A percentile compares a stretch with the other conserved stretches of the same genome.
phyloP scores from a whole-genome alignment of 2,888 invertebrate genomes.

The Diploptera punctata region DNA sequence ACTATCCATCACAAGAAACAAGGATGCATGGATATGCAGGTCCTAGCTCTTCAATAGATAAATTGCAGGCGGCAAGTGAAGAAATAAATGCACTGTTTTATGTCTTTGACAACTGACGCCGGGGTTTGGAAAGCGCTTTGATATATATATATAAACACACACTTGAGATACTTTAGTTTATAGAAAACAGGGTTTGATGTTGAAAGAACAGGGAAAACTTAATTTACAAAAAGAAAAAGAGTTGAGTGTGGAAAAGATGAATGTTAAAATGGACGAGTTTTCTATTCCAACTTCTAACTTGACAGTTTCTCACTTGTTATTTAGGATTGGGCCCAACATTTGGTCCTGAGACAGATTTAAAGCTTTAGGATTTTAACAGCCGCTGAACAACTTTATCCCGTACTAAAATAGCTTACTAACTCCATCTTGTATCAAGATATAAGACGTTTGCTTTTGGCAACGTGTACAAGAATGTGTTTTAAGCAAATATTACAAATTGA shows the following conservation, averaged over 20 bases:
- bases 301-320: background rate
- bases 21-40: no score
- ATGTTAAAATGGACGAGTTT: background rate
- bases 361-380: background rate
- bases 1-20: no score
- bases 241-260: background rate
- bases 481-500: no score
- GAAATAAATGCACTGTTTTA: slow-evolving; percentile 8
- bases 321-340: background rate
- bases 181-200: background rate
- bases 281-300: background rate
- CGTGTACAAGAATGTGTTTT: no score
- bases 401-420: no score
- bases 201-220: background rate
- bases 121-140: background rate
- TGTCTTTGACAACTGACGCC: slow-evolving; percentile 10
- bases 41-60: no score
- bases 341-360: background rate
- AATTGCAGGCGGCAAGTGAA: background rate
- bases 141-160: background rate
- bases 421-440: no score
- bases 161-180: slow-evolving; percentile 2
- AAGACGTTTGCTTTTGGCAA: no score
- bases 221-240: background rate
- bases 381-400: background rate